Base-by-base conservation (phyloP, 1,140 invertebrate species). In the Acromyrmex charruanus region DNA sequence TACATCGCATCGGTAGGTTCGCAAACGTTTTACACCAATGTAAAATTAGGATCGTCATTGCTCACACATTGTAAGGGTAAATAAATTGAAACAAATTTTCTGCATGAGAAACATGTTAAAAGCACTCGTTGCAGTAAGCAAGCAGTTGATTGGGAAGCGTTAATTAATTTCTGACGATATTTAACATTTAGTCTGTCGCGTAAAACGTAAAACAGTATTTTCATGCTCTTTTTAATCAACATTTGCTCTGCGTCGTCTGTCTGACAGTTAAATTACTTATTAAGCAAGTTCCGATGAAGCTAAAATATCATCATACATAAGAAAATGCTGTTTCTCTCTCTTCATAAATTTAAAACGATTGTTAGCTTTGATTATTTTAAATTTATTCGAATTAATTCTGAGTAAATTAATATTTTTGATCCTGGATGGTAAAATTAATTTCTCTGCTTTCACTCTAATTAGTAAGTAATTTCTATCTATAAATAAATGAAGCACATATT, bases 11-110 rank as follows among this genome's bases (percentile, higher is more conserved):
- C 31, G 58, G 55, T 31, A 59, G 86, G 21, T 44, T 65, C 69
- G 75, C 77, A 79, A 86, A 77, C 69, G 75, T 21, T 55, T 65
- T 28, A 55, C 65, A 66, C 72, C 79, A 84, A 85, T 87, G 86
- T 84, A 86, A 93, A 93, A 93, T 93, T 90, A 90, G 91, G 69
- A 92, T 90, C 66, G 66, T 65, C 53, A 61, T 44, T 61, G 85
- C 72, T 77, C 87, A 88, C 59, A 71, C 72, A 81, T 85, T 87
- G 88, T 88, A 88, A 92, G 87, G 87, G 89, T 91, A 93, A 93
- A 93, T 90, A 93, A 91, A 89, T 85, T 84, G 85, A 87, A 80
- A 80, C 66, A 88, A 90, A 92, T 92, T 90, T 93, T 92, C 84
- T 74, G 88, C 87, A 91, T 88, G 88, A 90, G 85, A 59, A 90